phyloP scores from a whole-genome alignment of 2,888 invertebrate genomes.

The Lottia gigantea region DNA sequence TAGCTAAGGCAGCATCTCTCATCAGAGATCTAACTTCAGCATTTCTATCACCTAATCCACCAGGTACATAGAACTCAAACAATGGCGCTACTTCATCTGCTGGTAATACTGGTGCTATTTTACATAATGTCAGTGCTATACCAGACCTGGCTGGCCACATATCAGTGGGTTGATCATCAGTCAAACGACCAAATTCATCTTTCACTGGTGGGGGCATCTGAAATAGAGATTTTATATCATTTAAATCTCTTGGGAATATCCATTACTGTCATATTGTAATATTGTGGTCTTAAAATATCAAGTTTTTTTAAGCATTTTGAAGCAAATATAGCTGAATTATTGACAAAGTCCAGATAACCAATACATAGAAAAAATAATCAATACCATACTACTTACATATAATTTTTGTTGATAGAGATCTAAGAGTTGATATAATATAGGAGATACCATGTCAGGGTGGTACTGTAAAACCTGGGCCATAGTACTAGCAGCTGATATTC shows the following conservation, averaged over 20 bases:
- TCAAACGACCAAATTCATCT: slow-evolving; percentile 91
- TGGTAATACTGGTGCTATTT: slow-evolving; percentile 81
- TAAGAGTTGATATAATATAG: slow-evolving; percentile 76
- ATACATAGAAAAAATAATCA: not conserved
- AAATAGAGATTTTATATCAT: too few relatives aligned
- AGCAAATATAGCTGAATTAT: too few relatives aligned
- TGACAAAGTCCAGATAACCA: too few relatives aligned
- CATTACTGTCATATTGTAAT: too few relatives aligned
- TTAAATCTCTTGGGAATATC: too few relatives aligned
- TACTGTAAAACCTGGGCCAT: slow-evolving; percentile 72
- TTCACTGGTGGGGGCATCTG: slow-evolving; percentile 71
- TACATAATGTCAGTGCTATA: slow-evolving; percentile 83
- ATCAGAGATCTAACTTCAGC: slow-evolving; percentile 87
- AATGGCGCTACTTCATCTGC: slow-evolving; percentile 76
- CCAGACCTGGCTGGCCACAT: slow-evolving; percentile 92
- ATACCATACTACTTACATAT: slow-evolving; percentile 70
- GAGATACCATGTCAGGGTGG: slow-evolving; percentile 72
- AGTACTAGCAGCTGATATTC: slow-evolving; percentile 84
- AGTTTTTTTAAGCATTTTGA: too few relatives aligned
- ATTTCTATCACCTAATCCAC: slow-evolving; percentile 87
- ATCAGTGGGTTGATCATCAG: slow-evolving; percentile 83
- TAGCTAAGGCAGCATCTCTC: slow-evolving; percentile 91
- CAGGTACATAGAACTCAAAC: slow-evolving; percentile 75
- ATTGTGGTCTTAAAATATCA: too few relatives aligned
- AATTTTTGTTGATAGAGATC: slow-evolving; percentile 81